Conservation (phyloP, 2,888 invertebrate genomes). For the Eustalomyia histrio region DNA sequence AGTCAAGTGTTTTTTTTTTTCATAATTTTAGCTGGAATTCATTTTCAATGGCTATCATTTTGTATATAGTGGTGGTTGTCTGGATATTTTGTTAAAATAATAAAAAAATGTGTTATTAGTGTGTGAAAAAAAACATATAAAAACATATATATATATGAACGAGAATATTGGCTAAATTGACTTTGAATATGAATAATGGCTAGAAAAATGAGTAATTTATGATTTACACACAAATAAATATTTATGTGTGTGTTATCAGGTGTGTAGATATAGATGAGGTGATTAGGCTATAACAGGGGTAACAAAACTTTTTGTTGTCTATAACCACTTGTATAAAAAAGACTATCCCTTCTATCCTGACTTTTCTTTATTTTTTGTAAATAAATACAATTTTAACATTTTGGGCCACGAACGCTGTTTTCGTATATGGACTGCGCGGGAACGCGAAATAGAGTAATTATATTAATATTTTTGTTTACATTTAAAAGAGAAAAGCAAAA, state of each 20-base stretch:
- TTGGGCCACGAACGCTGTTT: too few species aligned
- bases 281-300: not conserved
- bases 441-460: too few species aligned
- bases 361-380: too few species aligned
- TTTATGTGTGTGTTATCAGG: slow-evolving; percentile 4
- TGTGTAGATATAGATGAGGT: not conserved
- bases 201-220: slow-evolving; percentile 48
- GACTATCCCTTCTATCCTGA: too few species aligned
- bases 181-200: slow-evolving; percentile 48
- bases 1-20: slow-evolving; percentile 51
- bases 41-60: slow-evolving; percentile 46
- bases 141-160: not conserved
- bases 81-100: slow-evolving; percentile 39
- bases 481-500: too few species aligned
- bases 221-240: slow-evolving; percentile 45
- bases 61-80: slow-evolving; percentile 38
- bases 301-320: not conserved
- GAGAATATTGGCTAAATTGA: slow-evolving; percentile 3
- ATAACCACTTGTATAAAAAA: too few species aligned
- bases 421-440: too few species aligned
- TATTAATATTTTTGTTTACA: too few species aligned
- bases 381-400: too few species aligned
- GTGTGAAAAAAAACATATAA: slow-evolving; percentile 9
- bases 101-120: slow-evolving; percentile 11
- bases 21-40: slow-evolving; percentile 22